phyloP scores from a whole-genome alignment of 2,888 invertebrate genomes.

The Macrophya alboannulata region DNA sequence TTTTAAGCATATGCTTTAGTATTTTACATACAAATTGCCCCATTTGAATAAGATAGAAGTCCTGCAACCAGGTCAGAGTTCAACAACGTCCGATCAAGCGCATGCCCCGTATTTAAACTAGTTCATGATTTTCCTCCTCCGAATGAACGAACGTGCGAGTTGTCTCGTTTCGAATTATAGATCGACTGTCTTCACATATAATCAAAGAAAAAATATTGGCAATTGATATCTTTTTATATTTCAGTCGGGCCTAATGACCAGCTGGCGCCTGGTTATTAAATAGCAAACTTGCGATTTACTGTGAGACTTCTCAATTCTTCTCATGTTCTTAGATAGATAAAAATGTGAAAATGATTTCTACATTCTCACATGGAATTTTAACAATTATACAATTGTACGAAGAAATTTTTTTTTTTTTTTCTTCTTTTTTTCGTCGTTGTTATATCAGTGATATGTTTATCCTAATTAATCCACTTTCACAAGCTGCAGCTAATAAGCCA shows the following conservation, averaged over 20 bases:
- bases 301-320: not conserved
- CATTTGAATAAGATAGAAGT: slow-evolving; percentile 13
- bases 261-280: not conserved
- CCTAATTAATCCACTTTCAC: slow-evolving; percentile 49
- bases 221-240: not conserved
- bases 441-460: slow-evolving; percentile 23
- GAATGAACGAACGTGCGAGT: not conserved
- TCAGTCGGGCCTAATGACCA: not conserved
- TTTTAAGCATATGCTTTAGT: not conserved
- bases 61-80: not conserved
- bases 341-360: not conserved
- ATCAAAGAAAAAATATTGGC: too few species aligned
- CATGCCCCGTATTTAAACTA: not conserved
- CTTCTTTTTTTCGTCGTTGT: not conserved
- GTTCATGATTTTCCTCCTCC: not conserved
- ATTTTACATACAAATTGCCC: not conserved
- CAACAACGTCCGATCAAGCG: not conserved
- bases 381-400: not conserved
- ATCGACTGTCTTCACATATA: not conserved
- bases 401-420: not conserved
- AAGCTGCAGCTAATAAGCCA: slow-evolving; percentile 26
- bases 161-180: not conserved
- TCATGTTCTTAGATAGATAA: not conserved
- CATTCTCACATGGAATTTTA: not conserved
- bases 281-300: not conserved